Percentiles rank a stretch among this genome's conserved stretches.
Evolutionary conservation across 2,113 vertebrate genomes (phyloP).

Genomic region (Falcunculus frontatus): DNA sequence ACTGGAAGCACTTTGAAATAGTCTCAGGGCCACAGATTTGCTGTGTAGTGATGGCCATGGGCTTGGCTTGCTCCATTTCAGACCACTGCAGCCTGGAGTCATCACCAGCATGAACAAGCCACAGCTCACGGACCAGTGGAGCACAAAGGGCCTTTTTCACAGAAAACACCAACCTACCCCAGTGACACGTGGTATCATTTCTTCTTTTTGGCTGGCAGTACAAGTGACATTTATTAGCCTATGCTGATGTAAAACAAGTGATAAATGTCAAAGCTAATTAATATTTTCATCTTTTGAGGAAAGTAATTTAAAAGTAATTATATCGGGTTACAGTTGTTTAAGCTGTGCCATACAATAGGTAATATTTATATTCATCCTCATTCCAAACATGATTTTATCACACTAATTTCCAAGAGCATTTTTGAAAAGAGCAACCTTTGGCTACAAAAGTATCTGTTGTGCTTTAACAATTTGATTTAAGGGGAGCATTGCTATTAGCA

Average conservation of each 20-base stretch:
- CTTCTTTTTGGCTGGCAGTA: neutral
- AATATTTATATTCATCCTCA: neutral
- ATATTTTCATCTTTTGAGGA: conserved; percentile 10
- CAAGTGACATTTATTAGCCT: conserved; percentile 29
- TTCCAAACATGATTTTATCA: conserved; percentile 20
- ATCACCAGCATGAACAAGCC: neutral
- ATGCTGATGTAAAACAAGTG: conserved; percentile 17
- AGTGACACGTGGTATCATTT: neutral
- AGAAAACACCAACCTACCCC: neutral
- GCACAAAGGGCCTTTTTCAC: neutral
- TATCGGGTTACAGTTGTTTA: conserved; percentile 26
- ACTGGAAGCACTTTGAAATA: neutral
- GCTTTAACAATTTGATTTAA: neutral
- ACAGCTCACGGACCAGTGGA: neutral
- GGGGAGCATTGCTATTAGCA: neutral
- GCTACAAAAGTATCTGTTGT: conserved; percentile 3
- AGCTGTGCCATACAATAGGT: neutral
- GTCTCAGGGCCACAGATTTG: neutral
- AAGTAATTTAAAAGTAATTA: conserved; percentile 45
- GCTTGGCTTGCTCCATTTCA: neutral
- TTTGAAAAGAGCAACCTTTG: neutral
- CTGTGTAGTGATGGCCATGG: neutral
- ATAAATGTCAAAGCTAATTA: conserved; percentile 38
- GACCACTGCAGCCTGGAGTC: neutral
- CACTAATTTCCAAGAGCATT: neutral